Evolutionary conservation across 2,888 invertebrate genomes (phyloP), one percentile per base, ranked within the genome.

Genomic region (Drosophila heteroneura): DNA sequence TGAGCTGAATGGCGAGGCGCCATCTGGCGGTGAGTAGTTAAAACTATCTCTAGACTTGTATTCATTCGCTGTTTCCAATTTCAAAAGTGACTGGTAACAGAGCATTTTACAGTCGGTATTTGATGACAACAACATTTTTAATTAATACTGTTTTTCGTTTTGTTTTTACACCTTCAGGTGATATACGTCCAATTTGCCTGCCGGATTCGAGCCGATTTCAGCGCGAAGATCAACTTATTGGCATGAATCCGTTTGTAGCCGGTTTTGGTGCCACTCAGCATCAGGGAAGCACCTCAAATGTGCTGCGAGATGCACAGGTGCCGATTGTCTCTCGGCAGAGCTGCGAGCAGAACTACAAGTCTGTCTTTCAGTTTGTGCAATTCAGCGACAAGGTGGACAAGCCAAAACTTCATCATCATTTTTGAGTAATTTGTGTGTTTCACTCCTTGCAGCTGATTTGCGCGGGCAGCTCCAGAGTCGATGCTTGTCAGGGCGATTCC

Each of bases 181-280:
- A 94, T 41, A 95, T 97, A 63, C 94, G 94, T 74, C 97, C 97
- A 0, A 96, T 97, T 76, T 98, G 98, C 92, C 94, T 98, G 54
- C 98, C 98, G 95, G 84, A 95, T 94, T 70, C 76, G 1, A 73
- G 70, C 9, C 72, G 71, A 14, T 93, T 92, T 59, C 30, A 82
- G 19, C 70, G 60, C 14, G 83, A 79, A 58, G 84, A 93, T 68
- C 85, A 91, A n/a, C 91, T 93, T 16, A 90, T 91, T 12, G 91
- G 94, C 94, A 82, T 94, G 94, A 94, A 94, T 75, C 96, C 97
- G 0, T 95, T 96, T 85, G 95, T 98, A 6, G 97, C 97, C 32
- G 93, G 98, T 28, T 98, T 97, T 97, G 98, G 98, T 19, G 94
- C 96, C 12, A 93, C 95, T 0, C 93, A 94, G 63, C 92, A 91